Conservation (phyloP, 2,888 invertebrate genomes). For the Spisula subtruncata region DNA sequence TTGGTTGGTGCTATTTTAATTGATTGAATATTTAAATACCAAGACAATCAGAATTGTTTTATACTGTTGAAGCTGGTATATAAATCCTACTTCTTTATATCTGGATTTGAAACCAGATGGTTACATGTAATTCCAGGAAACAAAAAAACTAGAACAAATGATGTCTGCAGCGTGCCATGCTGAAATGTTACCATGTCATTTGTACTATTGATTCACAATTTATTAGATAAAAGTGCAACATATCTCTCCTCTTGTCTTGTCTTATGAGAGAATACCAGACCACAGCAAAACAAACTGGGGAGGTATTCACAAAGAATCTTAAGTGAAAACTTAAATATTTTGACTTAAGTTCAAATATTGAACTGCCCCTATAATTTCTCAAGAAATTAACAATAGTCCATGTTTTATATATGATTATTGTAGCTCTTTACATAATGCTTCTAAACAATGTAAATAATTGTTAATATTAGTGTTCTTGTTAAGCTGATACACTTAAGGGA, state of each 20-base stretch:
- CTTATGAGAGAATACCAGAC: neutral
- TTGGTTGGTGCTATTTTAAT: neutral
- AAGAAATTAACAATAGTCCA: too few species aligned
- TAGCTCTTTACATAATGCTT: too few species aligned
- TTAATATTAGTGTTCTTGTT: too few species aligned
- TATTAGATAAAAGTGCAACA: constrained; percentile 3
- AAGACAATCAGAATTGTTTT: neutral
- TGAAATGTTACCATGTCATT: neutral
- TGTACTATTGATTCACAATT: neutral
- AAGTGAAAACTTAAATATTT: too few species aligned
- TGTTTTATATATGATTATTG: too few species aligned
- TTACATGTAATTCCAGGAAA: constrained; percentile 3
- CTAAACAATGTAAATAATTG: too few species aligned
- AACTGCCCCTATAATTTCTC: too few species aligned
- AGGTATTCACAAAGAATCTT: too few species aligned
- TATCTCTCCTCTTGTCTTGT: neutral
- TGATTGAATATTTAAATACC: neutral
- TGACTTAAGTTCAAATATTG: too few species aligned
- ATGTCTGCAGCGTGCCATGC: neutral
- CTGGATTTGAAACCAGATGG: neutral
- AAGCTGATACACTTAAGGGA: too few species aligned
- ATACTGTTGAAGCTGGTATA: neutral
- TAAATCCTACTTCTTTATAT: neutral
- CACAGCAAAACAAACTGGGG: too few species aligned
- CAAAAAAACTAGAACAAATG: constrained; percentile 8